Base-by-base conservation (phyloP, 2,888 invertebrate species). In the Bugula neritina region DNA sequence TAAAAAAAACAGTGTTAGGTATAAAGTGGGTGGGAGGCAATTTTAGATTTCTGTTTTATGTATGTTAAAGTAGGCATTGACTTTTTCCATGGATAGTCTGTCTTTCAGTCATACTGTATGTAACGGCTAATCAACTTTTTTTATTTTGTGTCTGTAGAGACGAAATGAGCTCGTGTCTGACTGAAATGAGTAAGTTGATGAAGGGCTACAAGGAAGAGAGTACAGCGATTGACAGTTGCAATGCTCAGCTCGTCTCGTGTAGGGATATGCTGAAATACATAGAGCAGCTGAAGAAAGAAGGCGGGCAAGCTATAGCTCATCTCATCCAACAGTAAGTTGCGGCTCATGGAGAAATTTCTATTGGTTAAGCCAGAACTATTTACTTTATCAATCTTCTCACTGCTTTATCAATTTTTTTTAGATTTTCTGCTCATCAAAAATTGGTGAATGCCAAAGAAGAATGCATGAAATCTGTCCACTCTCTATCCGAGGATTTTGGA, bases 211-310 rank as follows among this genome's bases (percentile, higher is more conserved):
- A 31, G 10, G 63, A 21, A n/a, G 63, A 63, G 34, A 63, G 25
- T 31, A 17, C 31, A 13, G 27, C 21, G 13, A 63, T 63, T 29
- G 10, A 1, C 31, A 63, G n/a, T 3, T 27, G 10, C 27, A 63
- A 27, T 13, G 63, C 27, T 27, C 63, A 63, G 34, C 2, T 27
- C 3, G 63, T 10, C 5, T 31, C 27, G 63, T 63, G 63, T 31
- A 63, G 31, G 31, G 63, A 63, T 3, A 63, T 63, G 17, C 63
- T 63, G 2, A 63, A 31, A 31, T 63, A 63, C n/a, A 63, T 63
- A 31, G 63, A 63, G 63, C 31, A 27, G 29, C n/a, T 63, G 63
- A 63, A 63, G 63, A 63, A 63, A 31, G 63, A 63, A n/a, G 63
- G 63, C 10, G 63, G 63, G 17, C 63, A 63, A 31, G 63, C 63